These are phyloP conservation scores for Mesembrinibis cayennensis DNA, from an alignment of 2,113 vertebrate genomes.

Conservation along the genomic window DNA sequence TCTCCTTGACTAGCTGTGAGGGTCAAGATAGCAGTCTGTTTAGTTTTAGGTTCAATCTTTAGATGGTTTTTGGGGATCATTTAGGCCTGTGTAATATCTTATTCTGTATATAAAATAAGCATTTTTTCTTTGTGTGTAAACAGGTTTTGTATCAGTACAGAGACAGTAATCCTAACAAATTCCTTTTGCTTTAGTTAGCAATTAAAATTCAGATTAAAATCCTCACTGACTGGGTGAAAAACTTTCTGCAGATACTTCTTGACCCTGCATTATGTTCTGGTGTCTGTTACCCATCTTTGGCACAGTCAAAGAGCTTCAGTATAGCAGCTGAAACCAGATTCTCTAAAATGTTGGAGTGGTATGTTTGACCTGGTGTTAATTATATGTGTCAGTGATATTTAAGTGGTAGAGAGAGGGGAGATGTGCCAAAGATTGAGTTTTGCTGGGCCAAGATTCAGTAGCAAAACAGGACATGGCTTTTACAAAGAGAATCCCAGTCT, in stretches of 20 bases:
- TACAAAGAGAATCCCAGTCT: background rate
- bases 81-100: background rate
- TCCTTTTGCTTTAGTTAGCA: background rate
- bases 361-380: constrained; percentile 54
- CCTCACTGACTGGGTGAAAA: background rate
- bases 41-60: background rate
- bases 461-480: constrained; percentile 11
- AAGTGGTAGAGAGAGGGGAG: background rate
- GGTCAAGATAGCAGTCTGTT: background rate
- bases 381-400: constrained; percentile 39
- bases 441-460: background rate
- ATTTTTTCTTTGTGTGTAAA: background rate
- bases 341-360: constrained; percentile 11
- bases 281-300: constrained; percentile 17
- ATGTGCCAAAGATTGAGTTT: constrained; percentile 3
- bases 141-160: background rate
- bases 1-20: background rate
- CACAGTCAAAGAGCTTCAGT: background rate
- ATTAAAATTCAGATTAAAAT: background rate
- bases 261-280: background rate
- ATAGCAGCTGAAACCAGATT: constrained; percentile 40
- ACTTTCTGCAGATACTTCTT: background rate
- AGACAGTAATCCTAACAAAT: background rate
- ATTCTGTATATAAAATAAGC: background rate
- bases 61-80: background rate